Evolutionary conservation across 2,888 invertebrate species (phyloP).

Genomic region (Melanotus villosus): DNA sequence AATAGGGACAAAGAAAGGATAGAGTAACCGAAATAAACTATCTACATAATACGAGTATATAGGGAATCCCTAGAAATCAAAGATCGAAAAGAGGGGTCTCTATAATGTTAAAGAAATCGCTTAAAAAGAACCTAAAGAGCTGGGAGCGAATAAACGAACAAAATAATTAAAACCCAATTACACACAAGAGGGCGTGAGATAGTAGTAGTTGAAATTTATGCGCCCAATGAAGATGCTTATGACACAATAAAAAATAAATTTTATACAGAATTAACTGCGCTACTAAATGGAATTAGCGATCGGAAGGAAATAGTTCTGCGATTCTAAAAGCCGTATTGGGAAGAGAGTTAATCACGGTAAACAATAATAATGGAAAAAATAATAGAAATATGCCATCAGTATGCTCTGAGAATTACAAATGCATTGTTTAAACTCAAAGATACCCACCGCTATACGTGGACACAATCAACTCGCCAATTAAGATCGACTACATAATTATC

Average conservation of each 20-base stretch:
- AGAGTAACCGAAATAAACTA: too few relatives aligned
- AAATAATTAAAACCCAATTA: not conserved
- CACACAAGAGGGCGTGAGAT: not conserved
- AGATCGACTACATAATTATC: not conserved
- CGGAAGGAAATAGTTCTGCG: not conserved
- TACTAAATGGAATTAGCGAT: slow-evolving; percentile 7
- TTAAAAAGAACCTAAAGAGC: slow-evolving; percentile 5
- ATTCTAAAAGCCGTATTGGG: too few relatives aligned
- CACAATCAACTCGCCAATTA: too few relatives aligned
- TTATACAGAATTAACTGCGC: not conserved
- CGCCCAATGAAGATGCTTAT: not conserved
- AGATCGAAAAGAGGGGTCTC: slow-evolving; percentile 4
- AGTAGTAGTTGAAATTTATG: slow-evolving; percentile 3
- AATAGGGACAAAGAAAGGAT: too few relatives aligned
- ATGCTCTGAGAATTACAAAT: not conserved
- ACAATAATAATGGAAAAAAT: not conserved
- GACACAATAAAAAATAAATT: not conserved
- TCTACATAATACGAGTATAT: too few relatives aligned
- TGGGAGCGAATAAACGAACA: too few relatives aligned
- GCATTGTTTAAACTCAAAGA: too few relatives aligned
- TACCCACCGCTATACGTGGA: too few relatives aligned
- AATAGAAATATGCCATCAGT: too few relatives aligned
- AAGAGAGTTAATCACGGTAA: slow-evolving; percentile 6
- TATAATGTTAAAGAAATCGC: slow-evolving; percentile 1
- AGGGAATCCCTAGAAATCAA: too few relatives aligned